These are phyloP conservation scores for Subacronicta megacephala DNA, from an alignment of 2,888 invertebrate genomes.

Conservation along the genomic window DNA sequence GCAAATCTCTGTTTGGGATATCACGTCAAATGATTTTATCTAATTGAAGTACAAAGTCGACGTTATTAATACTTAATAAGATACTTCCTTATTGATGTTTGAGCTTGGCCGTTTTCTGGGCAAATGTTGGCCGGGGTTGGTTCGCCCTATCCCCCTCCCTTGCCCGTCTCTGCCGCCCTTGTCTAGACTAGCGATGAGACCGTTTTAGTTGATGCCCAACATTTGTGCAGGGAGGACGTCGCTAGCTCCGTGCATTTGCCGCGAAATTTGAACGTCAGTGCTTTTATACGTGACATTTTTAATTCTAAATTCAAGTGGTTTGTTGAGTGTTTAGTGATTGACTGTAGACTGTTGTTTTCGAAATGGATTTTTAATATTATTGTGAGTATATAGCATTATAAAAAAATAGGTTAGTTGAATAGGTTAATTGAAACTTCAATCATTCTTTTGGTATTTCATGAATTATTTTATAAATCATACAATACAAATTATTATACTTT, in stretches of 20 bases:
- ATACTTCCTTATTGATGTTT: constrained; percentile 77
- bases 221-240: constrained; percentile 67
- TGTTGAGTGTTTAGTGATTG: constrained; percentile 44
- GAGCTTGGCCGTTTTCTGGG: constrained; percentile 74
- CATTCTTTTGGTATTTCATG: background rate
- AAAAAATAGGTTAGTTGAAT: too few relatives aligned
- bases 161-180: constrained; percentile 63
- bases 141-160: constrained; percentile 65
- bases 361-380: constrained; percentile 45
- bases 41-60: constrained; percentile 69
- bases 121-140: constrained; percentile 78
- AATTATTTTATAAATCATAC: background rate
- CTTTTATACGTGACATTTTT: constrained; percentile 61
- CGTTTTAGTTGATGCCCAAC: constrained; percentile 74
- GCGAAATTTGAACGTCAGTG: constrained; percentile 77
- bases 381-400: constrained; percentile 44
- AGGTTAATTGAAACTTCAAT: background rate
- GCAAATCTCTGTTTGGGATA: constrained; percentile 66
- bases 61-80: constrained; percentile 73
- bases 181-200: constrained; percentile 81
- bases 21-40: constrained; percentile 67
- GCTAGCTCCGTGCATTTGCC: constrained; percentile 60
- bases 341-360: constrained; percentile 30
- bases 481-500: too few relatives aligned
- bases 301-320: constrained; percentile 58